Evolutionary conservation across 2,797 vertebrate genomes (phyloP).

Genomic region (Peromyscus aztecus): DNA sequence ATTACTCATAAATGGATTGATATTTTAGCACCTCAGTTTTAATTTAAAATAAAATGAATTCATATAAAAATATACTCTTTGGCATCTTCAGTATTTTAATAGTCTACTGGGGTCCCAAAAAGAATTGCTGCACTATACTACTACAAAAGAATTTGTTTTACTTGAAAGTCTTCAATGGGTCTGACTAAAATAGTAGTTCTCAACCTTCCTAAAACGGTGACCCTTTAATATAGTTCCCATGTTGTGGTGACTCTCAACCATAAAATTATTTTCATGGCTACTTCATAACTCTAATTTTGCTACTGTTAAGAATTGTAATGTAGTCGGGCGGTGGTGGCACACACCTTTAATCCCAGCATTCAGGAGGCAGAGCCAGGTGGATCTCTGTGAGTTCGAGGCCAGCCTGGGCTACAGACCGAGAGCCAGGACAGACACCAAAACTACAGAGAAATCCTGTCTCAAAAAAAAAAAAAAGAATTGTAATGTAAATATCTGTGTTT

Average conservation of each 20-base stretch:
- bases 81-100: constrained; percentile 28
- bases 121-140: constrained; percentile 17
- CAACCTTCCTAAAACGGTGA: background rate
- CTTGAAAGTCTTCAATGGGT: constrained; percentile 44
- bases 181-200: constrained; percentile 1
- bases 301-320: background rate
- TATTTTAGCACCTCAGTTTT: constrained; percentile 2
- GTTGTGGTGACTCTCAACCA: background rate
- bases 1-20: background rate
- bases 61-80: constrained; percentile 54
- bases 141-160: background rate
- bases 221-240: background rate
- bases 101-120: background rate
- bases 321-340: no score
- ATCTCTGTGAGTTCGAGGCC: no score
- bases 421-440: no score
- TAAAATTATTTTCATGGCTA: background rate
- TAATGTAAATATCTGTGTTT: background rate
- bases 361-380: no score
- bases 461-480: no score
- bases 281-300: background rate
- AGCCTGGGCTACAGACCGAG: no score
- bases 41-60: constrained; percentile 35
- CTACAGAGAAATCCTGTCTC: no score
- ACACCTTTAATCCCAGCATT: no score